Percentiles rank a stretch among this genome's conserved stretches.
Conservation (phyloP, 2,113 vertebrate species). For the Macrotis lagotis region DNA sequence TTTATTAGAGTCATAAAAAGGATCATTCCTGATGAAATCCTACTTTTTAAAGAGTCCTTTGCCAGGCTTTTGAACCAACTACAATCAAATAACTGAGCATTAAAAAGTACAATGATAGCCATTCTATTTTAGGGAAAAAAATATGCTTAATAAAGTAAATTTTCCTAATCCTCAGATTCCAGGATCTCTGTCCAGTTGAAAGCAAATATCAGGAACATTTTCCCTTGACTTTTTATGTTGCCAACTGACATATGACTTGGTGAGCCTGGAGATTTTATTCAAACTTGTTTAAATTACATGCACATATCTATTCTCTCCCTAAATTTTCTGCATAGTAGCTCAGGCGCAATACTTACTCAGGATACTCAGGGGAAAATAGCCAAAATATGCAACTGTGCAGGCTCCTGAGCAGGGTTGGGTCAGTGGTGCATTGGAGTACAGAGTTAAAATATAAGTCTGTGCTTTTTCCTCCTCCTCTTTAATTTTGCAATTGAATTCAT, state of each 20-base stretch:
- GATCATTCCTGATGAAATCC: constrained; percentile 14
- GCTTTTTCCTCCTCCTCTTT: constrained; percentile 54
- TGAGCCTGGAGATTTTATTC: constrained; percentile 48
- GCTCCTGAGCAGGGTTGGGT: constrained; percentile 41
- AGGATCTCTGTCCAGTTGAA: constrained; percentile 26
- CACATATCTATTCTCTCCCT: constrained; percentile 51
- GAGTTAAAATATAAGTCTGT: constrained; percentile 44
- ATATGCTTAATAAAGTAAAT: neutral
- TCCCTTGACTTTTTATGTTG: constrained; percentile 23
- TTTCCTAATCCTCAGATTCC: constrained; percentile 48
- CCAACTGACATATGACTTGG: constrained; percentile 10
- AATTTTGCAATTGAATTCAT: constrained; percentile 68
- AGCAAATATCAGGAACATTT: constrained; percentile 32
- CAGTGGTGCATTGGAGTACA: neutral
- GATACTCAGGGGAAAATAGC: constrained; percentile 27
- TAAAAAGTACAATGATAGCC: neutral
- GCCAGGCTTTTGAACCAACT: neutral
- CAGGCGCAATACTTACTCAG: constrained; percentile 43
- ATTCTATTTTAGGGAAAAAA: constrained; percentile 46
- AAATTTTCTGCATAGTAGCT: constrained; percentile 60
- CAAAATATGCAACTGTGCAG: constrained; percentile 47
- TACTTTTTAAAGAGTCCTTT: constrained; percentile 11
- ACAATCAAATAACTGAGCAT: constrained; percentile 10
- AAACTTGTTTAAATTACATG: constrained; percentile 62
- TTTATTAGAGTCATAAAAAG: neutral